Evolutionary conservation across 2,113 vertebrate genomes (phyloP).

Genomic region (Sphaerodactylus townsendi): DNA sequence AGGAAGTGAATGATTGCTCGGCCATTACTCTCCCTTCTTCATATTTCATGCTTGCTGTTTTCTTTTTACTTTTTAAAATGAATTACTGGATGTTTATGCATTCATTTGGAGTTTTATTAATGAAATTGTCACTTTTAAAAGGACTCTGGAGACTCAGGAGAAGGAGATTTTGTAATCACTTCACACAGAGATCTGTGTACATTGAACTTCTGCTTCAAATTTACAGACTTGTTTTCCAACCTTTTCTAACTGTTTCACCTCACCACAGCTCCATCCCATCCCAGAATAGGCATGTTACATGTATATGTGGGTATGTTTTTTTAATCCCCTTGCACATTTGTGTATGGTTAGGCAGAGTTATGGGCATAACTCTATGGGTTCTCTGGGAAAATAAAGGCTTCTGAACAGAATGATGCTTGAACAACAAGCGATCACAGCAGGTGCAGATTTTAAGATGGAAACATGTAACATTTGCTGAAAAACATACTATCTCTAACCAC

Average conservation of each 20-base stretch:
- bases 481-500: neutral
- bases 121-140: too few relatives aligned
- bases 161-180: too few relatives aligned
- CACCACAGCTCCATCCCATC: too few relatives aligned
- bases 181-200: neutral
- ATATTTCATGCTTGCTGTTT: neutral
- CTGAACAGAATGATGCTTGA: neutral
- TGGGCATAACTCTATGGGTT: neutral
- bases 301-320: too few relatives aligned
- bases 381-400: neutral
- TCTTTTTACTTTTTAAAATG: neutral
- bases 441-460: neutral
- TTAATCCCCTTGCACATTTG: too few relatives aligned
- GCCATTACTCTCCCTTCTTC: too few relatives aligned
- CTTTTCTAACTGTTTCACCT: too few relatives aligned
- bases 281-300: too few relatives aligned
- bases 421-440: neutral
- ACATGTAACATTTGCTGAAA: neutral
- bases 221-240: neutral
- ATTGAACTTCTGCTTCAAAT: neutral
- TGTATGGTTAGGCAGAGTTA: too few relatives aligned
- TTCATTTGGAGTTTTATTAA: too few relatives aligned
- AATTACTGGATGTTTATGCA: too few relatives aligned
- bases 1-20: neutral
- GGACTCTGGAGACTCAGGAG: too few relatives aligned